Base-by-base conservation (phyloP, 2,797 vertebrate species). In the Urosaurus nigricauda region DNA sequence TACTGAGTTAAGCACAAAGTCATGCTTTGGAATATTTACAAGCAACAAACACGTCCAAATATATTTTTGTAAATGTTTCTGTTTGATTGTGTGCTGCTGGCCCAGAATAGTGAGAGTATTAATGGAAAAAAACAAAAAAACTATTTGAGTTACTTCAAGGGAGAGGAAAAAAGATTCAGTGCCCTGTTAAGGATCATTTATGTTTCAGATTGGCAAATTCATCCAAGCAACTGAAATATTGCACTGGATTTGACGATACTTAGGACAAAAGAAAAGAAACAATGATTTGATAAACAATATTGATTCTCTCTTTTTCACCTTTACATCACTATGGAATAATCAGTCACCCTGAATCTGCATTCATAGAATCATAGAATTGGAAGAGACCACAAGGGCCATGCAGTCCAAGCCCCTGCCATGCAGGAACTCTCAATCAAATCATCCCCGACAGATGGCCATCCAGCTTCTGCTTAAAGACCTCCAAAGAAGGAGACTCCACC, bases 141-240 rank as follows among this genome's bases (percentile, higher is more conserved):
- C 6, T 21, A 19, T 87, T 79, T 13, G 74, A 63, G 88, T 88
- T 84, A 93, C 65, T 94, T 75, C 53, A 88, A 86, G 24, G 17
- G 56, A 14, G 58, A 60, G 17, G 17, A 21, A 17, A 85, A 79
- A 75, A 47, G 70, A 88, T 88, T 75, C 32, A 81, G 43, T 19
- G 60, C 80, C 79, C 5, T 2, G 32, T n/a, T 92, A 78, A 92
- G 21, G 79, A 88, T 86, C 80, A 92, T 70, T 73, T n/a, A 11
- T 47, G 17, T 0, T 71, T 77, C 4, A 90, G 73, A 17, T 37
- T 87, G 71, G n/a, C 3, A 1, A 4, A 77, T 68, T 63, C 79
- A 81, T 90, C 84, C 65, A 90, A 73, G 89, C 37, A 91, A 80
- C 37, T 93, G 82, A 91, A 89, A 60, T 1, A 80, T 65, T 90